phyloP scores from a whole-genome alignment of 1,140 invertebrate species.

The Aphelenchoides besseyi region DNA sequence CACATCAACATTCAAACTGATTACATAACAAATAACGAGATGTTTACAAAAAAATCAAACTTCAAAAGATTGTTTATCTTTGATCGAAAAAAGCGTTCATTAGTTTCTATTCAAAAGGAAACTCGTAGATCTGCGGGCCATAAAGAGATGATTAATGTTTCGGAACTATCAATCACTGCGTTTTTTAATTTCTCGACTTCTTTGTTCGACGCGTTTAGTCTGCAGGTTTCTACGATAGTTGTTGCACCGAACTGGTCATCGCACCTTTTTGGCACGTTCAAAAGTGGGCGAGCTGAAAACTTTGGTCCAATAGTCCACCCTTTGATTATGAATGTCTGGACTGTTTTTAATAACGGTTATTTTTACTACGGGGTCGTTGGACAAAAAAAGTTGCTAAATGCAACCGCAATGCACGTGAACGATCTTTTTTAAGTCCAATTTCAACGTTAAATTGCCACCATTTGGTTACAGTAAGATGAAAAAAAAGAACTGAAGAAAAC shows the following conservation, averaged over 20 bases:
- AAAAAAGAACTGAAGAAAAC: not conserved
- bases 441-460: not conserved
- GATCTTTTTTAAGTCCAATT: not conserved
- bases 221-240: no score
- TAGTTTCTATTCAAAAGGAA: not conserved
- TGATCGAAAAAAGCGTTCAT: not conserved
- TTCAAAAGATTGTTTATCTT: not conserved
- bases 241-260: no score
- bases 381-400: not conserved
- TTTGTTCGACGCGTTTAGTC: not conserved
- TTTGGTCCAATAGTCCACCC: not conserved
- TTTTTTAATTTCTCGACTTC: not conserved
- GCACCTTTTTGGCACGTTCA: not conserved
- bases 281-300: not conserved
- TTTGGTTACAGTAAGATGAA: not conserved
- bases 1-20: no score
- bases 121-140: not conserved
- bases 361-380: not conserved
- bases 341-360: not conserved
- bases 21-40: not conserved
- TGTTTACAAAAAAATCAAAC: not conserved
- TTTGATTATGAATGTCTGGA: not conserved
- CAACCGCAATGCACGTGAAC: not conserved
- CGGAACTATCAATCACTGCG: not conserved
- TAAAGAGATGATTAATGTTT: not conserved